Evolutionary conservation across 2,113 vertebrate genomes (phyloP), one percentile per base, ranked within the genome.

Genomic region (Pachyramphus minor): DNA sequence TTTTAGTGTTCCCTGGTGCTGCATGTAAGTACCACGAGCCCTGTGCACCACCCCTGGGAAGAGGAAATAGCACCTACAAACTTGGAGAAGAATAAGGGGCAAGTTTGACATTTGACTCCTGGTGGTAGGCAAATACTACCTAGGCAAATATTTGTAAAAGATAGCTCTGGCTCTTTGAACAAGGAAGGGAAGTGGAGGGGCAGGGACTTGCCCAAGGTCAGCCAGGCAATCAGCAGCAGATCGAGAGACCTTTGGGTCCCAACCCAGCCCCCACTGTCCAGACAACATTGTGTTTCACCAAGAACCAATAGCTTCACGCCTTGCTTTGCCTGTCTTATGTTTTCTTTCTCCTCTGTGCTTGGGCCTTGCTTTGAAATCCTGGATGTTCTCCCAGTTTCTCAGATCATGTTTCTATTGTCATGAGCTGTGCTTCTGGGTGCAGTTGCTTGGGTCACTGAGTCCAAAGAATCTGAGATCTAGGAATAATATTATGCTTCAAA

Each of bases 91-190:
- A 92, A 92, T 77, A 86, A 81, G 83, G 76, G 33, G 52, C 73
- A 95, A 81, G 35, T 56, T 75, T 2, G 12, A 81, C 60, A 52
- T 81, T 52, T 78, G 76, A 78, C n/a, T 92, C 47, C 35, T 68
- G 55, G 60, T 68, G 60, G 78, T 87, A 87, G 89, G 52, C 76
- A n/a, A n/a, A n/a, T n/a, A 92, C 33, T 81, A 75, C 76, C 44
- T 93, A n/a, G 24, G 68, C 84, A 97, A 97, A 96, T 97, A 97
- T 97, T 97, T 94, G 82, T 86, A 9, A 59, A 67, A 96, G 90
- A 91, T 85, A 95, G 39, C 47, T 55, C 59, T 31, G 9, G 8
- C 22, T 87, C 78, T 89, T 87, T 80, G 87, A 93, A 83, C 16
- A 69, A 85, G 66, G 59, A 87, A 81, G 47, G 35, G 59, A 94